Conservation (phyloP, 2,797 vertebrate species). For the Falco berigora region DNA sequence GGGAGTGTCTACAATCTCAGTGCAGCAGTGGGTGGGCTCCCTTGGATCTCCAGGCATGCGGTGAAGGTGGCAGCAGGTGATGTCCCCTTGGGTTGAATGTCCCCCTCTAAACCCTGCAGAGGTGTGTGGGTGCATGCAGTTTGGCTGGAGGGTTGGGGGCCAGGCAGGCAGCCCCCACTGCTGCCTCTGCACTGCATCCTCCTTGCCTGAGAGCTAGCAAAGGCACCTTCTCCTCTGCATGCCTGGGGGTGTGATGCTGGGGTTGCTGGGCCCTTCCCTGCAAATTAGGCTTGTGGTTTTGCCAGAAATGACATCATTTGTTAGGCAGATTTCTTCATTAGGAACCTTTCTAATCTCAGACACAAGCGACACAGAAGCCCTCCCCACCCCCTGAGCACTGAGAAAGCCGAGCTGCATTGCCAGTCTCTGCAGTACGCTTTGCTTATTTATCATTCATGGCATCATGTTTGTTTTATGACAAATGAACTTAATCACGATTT, state of each 20-base stretch:
- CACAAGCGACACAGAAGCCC: not conserved
- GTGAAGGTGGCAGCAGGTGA: not conserved
- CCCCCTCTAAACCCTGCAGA: not conserved
- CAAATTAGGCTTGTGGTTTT: not conserved
- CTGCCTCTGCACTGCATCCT: fast-evolving
- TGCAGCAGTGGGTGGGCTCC: not conserved
- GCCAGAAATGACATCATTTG: slow-evolving; percentile 22
- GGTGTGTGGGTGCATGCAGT: not conserved
- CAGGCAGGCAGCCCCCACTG: not conserved
- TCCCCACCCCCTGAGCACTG: not conserved
- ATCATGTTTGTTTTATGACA: slow-evolving; percentile 42
- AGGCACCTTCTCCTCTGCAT: fast-evolving
- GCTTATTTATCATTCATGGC: slow-evolving; percentile 45
- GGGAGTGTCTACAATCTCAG: not conserved
- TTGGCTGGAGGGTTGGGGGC: not conserved
- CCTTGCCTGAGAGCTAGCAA: not conserved
- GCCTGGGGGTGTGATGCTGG: not conserved
- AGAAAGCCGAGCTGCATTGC: not conserved
- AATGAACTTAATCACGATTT: slow-evolving; percentile 24
- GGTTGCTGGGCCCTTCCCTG: not conserved
- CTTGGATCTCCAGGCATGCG: not conserved
- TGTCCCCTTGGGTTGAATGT: not conserved
- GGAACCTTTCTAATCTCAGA: slow-evolving; percentile 7
- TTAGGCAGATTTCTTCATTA: slow-evolving; percentile 47
- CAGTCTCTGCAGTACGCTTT: not conserved